A percentile compares a stretch with the other conserved stretches of the same genome.
phyloP scores from a whole-genome alignment of 2,797 vertebrate species.

The Pangasius djambal region DNA sequence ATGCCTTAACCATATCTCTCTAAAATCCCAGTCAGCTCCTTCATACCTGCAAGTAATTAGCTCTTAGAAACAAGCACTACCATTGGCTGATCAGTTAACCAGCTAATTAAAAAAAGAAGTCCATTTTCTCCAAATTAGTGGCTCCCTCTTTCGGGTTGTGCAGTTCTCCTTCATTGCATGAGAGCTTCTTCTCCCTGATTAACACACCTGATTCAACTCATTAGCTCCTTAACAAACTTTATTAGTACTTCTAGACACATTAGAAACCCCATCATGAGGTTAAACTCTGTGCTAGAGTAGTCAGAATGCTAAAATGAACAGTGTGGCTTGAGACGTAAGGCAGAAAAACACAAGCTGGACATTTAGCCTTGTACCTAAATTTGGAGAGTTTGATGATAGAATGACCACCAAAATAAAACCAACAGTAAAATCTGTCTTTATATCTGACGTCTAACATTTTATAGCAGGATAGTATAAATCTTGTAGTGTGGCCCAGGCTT shows the following conservation, averaged over 20 bases:
- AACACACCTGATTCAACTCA: constrained; percentile 16
- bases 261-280: background rate
- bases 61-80: background rate
- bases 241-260: background rate
- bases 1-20: background rate
- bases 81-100: background rate
- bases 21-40: background rate
- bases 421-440: background rate
- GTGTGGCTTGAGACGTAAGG: background rate
- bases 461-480: background rate
- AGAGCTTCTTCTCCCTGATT: background rate
- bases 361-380: background rate
- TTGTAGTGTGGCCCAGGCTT: background rate
- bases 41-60: background rate
- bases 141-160: background rate
- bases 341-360: background rate
- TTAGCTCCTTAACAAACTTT: background rate
- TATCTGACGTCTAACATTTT: background rate
- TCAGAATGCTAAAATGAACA: background rate
- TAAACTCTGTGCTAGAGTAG: background rate
- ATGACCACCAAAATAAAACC: background rate
- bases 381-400: background rate
- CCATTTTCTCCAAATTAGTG: background rate
- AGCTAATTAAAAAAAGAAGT: background rate
- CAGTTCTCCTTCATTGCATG: background rate